Percentiles rank a stretch among this genome's conserved stretches.
Conservation (phyloP, 1,140 invertebrate species). For the Euschistus heros region DNA sequence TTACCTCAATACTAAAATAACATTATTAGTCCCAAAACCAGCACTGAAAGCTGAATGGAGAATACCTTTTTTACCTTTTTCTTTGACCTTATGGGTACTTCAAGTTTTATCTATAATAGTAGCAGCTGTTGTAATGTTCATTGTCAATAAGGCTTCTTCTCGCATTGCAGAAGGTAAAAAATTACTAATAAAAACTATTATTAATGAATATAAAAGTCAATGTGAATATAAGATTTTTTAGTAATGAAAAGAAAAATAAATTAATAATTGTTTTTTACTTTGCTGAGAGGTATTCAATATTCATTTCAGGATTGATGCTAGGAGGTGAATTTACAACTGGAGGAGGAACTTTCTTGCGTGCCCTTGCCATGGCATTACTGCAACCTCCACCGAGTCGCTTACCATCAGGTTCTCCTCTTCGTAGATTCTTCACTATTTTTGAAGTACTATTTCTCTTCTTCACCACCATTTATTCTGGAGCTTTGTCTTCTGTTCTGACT, state of each 20-base stretch:
- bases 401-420: conserved; percentile 14
- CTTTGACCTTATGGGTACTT: conserved; percentile 12
- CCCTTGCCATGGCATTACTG: conserved; percentile 12
- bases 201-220: too few relatives aligned
- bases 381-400: conserved; percentile 16
- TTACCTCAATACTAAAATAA: conserved; percentile 24
- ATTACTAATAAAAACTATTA: too few relatives aligned
- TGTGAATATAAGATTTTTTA: too few relatives aligned
- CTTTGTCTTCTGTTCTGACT: conserved; percentile 20
- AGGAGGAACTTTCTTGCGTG: conserved; percentile 9
- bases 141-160: conserved; percentile 4
- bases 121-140: conserved; percentile 13
- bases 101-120: conserved; percentile 6
- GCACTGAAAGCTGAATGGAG: conserved; percentile 18
- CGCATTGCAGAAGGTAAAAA: too few relatives aligned
- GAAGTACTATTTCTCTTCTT: conserved; percentile 22
- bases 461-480: conserved; percentile 14
- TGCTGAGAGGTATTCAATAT: too few relatives aligned
- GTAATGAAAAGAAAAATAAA: too few relatives aligned
- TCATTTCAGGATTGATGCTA: too few relatives aligned
- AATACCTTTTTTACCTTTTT: conserved; percentile 20
- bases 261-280: too few relatives aligned
- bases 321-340: conserved; percentile 14
- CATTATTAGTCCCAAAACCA: conserved; percentile 20
- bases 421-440: conserved; percentile 20